Evolutionary conservation across 2,888 invertebrate genomes (phyloP).

Genomic region (Nomada fucata): DNA sequence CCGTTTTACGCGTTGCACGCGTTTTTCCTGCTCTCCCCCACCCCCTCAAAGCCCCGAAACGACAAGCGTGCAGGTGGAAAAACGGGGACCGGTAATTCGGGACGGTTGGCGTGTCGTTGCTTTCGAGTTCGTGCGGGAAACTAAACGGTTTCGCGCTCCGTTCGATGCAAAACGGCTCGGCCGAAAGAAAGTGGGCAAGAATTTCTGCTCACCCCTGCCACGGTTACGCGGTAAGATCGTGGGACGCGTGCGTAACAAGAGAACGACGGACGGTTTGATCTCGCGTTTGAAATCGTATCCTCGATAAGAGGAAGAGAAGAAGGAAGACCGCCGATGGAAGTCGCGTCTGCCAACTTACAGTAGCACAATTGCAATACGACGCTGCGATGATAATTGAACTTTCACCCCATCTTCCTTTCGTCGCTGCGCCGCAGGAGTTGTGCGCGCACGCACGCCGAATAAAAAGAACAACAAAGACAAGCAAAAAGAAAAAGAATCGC

Average conservation of each 20-base stretch:
- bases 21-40: not conserved
- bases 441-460: not conserved
- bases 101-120: not conserved
- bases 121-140: conserved; percentile 1
- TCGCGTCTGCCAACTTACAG: too few species aligned
- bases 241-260: not conserved
- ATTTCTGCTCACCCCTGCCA: not conserved
- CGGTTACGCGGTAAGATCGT: not conserved
- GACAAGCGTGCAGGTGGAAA: not conserved
- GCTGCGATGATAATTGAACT: too few species aligned
- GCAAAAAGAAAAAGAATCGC: not conserved
- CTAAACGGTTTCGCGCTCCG: conserved; percentile 42
- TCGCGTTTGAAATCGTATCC: not conserved
- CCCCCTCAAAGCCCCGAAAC: too few species aligned
- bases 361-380: too few species aligned
- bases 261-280: not conserved
- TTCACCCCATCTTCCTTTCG: too few species aligned
- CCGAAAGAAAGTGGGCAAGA: conserved; percentile 14
- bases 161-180: not conserved
- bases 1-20: conserved; percentile 20
- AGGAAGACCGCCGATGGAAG: too few species aligned
- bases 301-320: too few species aligned
- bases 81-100: conserved; percentile 35
- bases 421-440: too few species aligned
- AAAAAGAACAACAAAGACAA: not conserved